Conservation (phyloP, 2,888 invertebrate genomes). For the Scrobipalpa costella region DNA sequence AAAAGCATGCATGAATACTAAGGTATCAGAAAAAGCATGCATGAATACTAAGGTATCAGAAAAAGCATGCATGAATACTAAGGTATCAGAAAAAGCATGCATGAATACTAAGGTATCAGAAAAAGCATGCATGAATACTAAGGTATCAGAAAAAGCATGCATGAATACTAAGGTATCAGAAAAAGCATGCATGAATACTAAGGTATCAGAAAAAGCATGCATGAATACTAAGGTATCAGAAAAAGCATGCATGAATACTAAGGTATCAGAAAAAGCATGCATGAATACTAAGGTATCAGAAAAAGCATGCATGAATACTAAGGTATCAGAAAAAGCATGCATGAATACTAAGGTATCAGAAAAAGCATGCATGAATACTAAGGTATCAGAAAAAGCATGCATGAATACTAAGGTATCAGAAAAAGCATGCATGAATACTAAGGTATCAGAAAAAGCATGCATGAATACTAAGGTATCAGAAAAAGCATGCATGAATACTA, state of each 20-base stretch:
- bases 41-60: neutral
- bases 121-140: too few relatives aligned
- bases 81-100: neutral
- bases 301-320: too few relatives aligned
- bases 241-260: too few relatives aligned
- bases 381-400: neutral
- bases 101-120: neutral
- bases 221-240: neutral
- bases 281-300: neutral
- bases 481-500: too few relatives aligned
- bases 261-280: neutral
- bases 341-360: neutral
- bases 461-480: neutral
- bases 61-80: too few relatives aligned
- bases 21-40: neutral
- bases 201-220: neutral
- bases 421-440: too few relatives aligned
- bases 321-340: neutral
- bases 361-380: too few relatives aligned
- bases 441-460: neutral
- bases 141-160: neutral
- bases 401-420: neutral
- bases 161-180: neutral
- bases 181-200: too few relatives aligned
- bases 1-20: too few relatives aligned